Conservation (phyloP, 23 tunicate genomes). For the Trididemnum miniatum region DNA sequence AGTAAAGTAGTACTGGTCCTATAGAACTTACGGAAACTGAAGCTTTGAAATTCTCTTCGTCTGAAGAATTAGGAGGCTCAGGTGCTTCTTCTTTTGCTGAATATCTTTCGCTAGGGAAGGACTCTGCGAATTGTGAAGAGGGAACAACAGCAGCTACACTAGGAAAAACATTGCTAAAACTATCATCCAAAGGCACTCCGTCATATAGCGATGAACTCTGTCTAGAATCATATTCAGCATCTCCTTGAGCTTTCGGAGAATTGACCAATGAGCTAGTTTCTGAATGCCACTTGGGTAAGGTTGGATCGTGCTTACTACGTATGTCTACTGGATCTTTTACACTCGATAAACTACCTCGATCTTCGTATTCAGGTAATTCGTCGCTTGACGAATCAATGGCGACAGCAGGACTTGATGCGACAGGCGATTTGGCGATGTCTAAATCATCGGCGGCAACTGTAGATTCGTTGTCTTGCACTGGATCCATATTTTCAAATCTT, state of each 20-base stretch:
- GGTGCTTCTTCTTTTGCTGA: too few relatives aligned
- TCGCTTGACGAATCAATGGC: not conserved
- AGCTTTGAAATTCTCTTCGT: too few relatives aligned
- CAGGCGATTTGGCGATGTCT: not conserved
- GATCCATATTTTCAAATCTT: not conserved
- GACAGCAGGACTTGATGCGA: not conserved
- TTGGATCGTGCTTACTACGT: slow-evolving; percentile 38
- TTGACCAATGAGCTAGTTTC: not conserved
- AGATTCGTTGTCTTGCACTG: not conserved
- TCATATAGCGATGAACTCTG: not conserved
- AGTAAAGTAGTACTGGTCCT: too few relatives aligned
- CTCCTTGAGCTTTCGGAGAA: not conserved
- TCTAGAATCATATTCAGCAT: not conserved
- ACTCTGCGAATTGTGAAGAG: too few relatives aligned
- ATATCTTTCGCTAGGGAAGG: too few relatives aligned
- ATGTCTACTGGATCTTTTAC: not conserved
- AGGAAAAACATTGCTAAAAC: slow-evolving; percentile 32
- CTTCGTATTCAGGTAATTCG: not conserved
- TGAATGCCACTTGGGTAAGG: slow-evolving; percentile 53
- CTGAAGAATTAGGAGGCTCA: too few relatives aligned
- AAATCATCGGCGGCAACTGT: not conserved
- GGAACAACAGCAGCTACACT: too few relatives aligned
- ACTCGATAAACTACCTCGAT: not conserved
- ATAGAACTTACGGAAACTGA: too few relatives aligned
- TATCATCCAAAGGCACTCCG: slow-evolving; percentile 19